Evolutionary conservation across 2,888 invertebrate genomes (phyloP), one percentile per base, ranked within the genome.

Genomic region (Campoletis raptor): DNA sequence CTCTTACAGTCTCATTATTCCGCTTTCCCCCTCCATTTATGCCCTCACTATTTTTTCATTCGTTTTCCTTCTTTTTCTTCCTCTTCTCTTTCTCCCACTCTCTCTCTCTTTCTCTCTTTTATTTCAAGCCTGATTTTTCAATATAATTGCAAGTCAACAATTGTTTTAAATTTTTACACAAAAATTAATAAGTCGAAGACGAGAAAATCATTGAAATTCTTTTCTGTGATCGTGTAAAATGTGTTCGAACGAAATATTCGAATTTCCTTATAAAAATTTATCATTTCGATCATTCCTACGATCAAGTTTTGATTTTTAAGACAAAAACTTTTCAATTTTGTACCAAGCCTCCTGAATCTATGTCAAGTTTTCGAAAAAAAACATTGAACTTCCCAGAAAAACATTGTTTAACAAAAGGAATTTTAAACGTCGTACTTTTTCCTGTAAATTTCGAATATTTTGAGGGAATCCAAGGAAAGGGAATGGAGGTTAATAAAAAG

Each of bases 1-100:
- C 66, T 85, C 87, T 76, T 78, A 37, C 52, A 81, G 67, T 82
- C 78, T 73, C 79, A 79, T 74, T 82, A 80, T 84, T 82, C 45
- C 61, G 76, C 81, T 61, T 66, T 74, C 67, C 81, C 61, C 73
- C 72, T 69, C 69, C 72, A 61, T 77, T 67, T 52, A 61, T 70
- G 24, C 61, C 18, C 70, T 70, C 12, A 70, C 45, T 72, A 85
- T 76, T 86, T 79, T 78, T 69, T 42, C 37, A 40, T 70, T 36
- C 45, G 24, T 61, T 7, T 18, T 66, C 52, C 81, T 74, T 81
- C 21, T 40, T 69, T 36, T 54, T 18, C 54, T 36, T 66, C 10
- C 30, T 30, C 30, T 30, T 30, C 30, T 30, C 66, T n/a, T 66
- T 54, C 54, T 18, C 24, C n/a, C n/a, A n/a, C n/a, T n/a, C n/a